A percentile compares a stretch with the other conserved stretches of the same genome.
Evolutionary conservation across 2,797 vertebrate genomes (phyloP).

Genomic region (Smutsia temminckii): DNA sequence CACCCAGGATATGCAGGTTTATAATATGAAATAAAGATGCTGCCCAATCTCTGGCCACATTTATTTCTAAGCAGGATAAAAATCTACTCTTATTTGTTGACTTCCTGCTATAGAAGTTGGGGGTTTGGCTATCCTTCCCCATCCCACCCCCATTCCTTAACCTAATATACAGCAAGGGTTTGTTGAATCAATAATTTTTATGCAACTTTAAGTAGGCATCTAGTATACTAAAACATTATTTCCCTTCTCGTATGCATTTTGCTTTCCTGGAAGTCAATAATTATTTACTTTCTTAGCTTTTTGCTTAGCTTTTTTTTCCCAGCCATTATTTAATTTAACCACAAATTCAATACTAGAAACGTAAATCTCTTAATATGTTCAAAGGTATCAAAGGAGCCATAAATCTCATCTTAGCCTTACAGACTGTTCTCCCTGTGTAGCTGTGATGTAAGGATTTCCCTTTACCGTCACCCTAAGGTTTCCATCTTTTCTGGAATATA

Average conservation of each 20-base stretch:
- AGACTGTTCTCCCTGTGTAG: too few relatives aligned
- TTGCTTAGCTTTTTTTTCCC: background rate
- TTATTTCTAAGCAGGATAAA: background rate
- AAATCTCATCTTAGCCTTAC: background rate
- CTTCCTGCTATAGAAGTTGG: too few relatives aligned
- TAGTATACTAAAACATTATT: background rate
- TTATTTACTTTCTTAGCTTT: background rate
- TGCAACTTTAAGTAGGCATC: background rate
- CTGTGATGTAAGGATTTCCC: background rate
- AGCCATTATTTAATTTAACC: constrained; percentile 7
- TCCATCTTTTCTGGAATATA: background rate
- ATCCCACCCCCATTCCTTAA: background rate
- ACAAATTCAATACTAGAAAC: background rate
- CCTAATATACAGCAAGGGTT: too few relatives aligned
- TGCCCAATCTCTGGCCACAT: background rate
- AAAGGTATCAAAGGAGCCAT: background rate
- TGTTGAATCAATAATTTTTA: background rate
- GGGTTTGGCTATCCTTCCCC: background rate
- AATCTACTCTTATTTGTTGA: background rate
- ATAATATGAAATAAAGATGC: background rate
- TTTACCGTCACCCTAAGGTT: background rate
- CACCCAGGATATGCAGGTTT: background rate
- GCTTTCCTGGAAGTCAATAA: background rate
- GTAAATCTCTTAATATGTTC: background rate
- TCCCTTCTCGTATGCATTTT: background rate